Percentiles rank a stretch among this genome's conserved stretches.
Conservation (phyloP, 1,140 invertebrate genomes). For the Heliconius congener region DNA sequence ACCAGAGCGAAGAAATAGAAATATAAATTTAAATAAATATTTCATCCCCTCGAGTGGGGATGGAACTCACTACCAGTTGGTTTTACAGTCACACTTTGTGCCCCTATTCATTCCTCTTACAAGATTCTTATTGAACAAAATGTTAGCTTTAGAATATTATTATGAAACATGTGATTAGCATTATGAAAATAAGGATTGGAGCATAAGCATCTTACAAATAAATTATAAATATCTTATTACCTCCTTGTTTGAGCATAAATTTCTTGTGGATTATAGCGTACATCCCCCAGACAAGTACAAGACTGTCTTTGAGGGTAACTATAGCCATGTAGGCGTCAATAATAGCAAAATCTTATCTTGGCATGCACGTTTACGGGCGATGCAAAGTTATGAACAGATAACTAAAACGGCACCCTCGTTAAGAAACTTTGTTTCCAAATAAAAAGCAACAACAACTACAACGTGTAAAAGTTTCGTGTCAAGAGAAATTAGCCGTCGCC, state of each 20-base stretch:
- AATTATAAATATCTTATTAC: background rate
- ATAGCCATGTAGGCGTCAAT: slow-evolving; percentile 40
- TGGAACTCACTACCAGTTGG: too few species aligned
- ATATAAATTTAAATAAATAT: too few species aligned
- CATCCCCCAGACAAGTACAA: background rate
- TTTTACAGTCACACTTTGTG: too few species aligned
- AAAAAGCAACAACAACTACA: slow-evolving; percentile 10
- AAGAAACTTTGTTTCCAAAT: slow-evolving; percentile 43
- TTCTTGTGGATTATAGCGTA: background rate
- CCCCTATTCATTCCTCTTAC: too few species aligned
- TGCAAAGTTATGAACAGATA: slow-evolving; percentile 17
- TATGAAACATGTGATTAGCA: background rate
- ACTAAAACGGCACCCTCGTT: slow-evolving; percentile 61
- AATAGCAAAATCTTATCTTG: slow-evolving; percentile 43
- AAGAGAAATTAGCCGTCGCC: slow-evolving; percentile 9
- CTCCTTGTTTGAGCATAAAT: background rate
- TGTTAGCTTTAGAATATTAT: background rate
- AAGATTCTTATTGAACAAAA: background rate
- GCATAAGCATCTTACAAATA: background rate
- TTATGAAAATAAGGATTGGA: background rate
- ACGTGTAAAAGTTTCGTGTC: slow-evolving; percentile 13
- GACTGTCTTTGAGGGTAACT: background rate
- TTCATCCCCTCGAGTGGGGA: too few species aligned
- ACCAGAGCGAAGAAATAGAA: too few species aligned
- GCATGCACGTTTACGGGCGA: slow-evolving; percentile 36